phyloP scores from a whole-genome alignment of 2,888 invertebrate genomes.

The Aplocera efformata region DNA sequence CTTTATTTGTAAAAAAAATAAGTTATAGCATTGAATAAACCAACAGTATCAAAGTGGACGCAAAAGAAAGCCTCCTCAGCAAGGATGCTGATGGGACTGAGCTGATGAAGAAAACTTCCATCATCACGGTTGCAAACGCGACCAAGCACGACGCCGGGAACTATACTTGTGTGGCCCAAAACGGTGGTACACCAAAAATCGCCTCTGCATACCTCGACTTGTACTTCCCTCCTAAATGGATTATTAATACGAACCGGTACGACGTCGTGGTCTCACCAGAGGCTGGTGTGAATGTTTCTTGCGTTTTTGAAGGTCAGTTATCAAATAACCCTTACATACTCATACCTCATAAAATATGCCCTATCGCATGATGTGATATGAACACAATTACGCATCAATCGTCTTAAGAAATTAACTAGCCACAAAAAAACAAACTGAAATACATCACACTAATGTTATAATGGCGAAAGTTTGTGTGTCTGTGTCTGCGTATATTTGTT shows the following conservation, averaged over 20 bases:
- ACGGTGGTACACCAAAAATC: conserved; percentile 28
- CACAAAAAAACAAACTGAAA: no score
- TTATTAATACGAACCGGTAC: conserved; percentile 43
- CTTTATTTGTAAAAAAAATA: no score
- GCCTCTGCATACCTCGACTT: conserved; percentile 39
- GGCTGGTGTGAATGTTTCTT: conserved; percentile 44
- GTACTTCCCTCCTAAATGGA: conserved; percentile 45
- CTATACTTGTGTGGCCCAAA: conserved; percentile 54
- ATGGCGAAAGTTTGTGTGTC: no score
- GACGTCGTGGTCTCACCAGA: conserved; percentile 40
- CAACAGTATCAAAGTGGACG: conserved; percentile 44
- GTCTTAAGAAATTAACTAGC: no score
- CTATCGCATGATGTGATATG: no score
- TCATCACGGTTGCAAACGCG: conserved; percentile 45
- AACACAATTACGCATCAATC: no score
- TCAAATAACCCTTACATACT: no score
- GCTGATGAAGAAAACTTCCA: conserved; percentile 41
- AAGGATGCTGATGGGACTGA: conserved; percentile 46
- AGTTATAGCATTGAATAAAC: no score
- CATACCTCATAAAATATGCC: no score
- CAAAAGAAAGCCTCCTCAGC: conserved; percentile 30
- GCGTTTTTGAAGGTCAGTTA: conserved; percentile 64
- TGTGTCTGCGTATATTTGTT: no score
- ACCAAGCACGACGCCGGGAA: conserved; percentile 52
- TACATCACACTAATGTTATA: no score